Percentiles rank a stretch among this genome's conserved stretches.
Conservation (phyloP, 2,113 vertebrate species). For the Syrrhaptes paradoxus region DNA sequence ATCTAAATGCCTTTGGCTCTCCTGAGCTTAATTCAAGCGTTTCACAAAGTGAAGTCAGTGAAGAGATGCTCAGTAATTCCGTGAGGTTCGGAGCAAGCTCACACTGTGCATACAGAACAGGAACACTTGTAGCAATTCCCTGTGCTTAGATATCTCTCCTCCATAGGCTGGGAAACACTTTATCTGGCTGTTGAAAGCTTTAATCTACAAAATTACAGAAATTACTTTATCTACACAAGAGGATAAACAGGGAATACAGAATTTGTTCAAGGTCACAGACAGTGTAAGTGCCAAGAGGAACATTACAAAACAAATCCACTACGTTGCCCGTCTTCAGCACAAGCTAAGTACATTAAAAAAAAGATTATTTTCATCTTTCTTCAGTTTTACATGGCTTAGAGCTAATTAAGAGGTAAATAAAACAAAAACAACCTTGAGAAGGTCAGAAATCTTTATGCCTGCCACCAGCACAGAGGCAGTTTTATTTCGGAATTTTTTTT, state of each 20-base stretch:
- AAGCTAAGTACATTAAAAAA: not conserved
- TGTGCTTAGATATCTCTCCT: not conserved
- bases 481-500: not conserved
- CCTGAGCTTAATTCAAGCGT: not conserved
- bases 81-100: not conserved
- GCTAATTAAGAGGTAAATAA: conserved; percentile 10
- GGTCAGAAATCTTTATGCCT: not conserved
- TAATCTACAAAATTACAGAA: not conserved
- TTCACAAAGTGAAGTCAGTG: not conserved
- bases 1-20: not conserved
- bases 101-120: not conserved
- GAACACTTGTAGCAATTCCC: not conserved
- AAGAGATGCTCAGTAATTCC: not conserved
- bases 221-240: not conserved
- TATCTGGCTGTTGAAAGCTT: not conserved
- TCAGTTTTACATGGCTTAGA: not conserved
- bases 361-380: not conserved
- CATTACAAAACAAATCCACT: not conserved
- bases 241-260: not conserved
- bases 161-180: not conserved
- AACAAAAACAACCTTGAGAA: not conserved
- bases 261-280: not conserved
- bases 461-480: not conserved
- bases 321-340: not conserved
- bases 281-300: not conserved